Evolutionary conservation across 2,888 invertebrate genomes (phyloP).

Genomic region (Drosophila mercatorum): DNA sequence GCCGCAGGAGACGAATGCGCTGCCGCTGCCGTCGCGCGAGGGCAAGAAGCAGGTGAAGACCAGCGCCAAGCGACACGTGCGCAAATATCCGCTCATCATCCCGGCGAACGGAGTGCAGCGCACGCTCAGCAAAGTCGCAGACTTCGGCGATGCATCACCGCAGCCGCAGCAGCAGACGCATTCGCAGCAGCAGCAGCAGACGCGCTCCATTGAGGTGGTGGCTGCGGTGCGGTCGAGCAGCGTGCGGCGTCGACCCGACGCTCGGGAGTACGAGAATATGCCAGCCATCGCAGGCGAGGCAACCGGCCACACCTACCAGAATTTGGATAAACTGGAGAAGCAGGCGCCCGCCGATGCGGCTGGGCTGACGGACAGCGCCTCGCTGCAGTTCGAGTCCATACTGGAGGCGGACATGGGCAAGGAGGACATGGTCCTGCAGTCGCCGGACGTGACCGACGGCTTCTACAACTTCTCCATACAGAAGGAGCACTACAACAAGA

Average conservation of each 20-base stretch:
- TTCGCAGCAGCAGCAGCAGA: conserved; percentile 13
- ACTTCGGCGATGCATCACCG: conserved; percentile 42
- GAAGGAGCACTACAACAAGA: conserved; percentile 83
- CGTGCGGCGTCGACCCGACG: conserved; percentile 51
- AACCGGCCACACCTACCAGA: conserved; percentile 77
- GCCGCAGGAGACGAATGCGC: conserved; percentile 86
- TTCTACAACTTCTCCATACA: conserved; percentile 84
- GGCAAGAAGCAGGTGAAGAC: conserved; percentile 85
- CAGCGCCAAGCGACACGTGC: conserved; percentile 89
- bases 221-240: conserved; percentile 72
- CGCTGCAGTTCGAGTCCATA: conserved; percentile 84
- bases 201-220: conserved; percentile 71
- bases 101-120: conserved; percentile 88
- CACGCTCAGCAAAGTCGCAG: conserved; percentile 87
- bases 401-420: conserved; percentile 83
- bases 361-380: conserved; percentile 82
- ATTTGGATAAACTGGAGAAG: conserved; percentile 71
- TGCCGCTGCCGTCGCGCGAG: conserved; percentile 92
- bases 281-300: conserved; percentile 37
- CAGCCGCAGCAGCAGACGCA: conserved; percentile 22
- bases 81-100: conserved; percentile 92
- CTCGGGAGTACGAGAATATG: conserved; percentile 73
- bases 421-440: conserved; percentile 74
- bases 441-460: conserved; percentile 84
- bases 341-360: conserved; percentile 65